These are phyloP conservation scores for Eumerus sabulonum DNA, from an alignment of 2,888 invertebrate genomes.

Conservation along the genomic window DNA sequence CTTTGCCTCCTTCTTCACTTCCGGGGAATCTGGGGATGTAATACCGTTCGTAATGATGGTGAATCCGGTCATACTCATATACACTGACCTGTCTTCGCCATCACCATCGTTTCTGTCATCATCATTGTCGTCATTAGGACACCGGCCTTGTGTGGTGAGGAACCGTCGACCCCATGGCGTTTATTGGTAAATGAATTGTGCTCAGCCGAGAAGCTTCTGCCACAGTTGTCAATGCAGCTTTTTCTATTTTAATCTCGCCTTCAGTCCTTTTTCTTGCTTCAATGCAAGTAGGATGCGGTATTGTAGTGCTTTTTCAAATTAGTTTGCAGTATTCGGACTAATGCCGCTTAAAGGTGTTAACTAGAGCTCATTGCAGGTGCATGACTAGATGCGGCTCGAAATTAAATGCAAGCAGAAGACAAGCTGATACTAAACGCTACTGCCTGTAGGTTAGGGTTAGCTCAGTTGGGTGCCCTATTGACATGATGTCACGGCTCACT, in stretches of 20 bases:
- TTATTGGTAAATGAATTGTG: slow-evolving; percentile 62
- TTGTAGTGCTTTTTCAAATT: slow-evolving; percentile 24
- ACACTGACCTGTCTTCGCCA: slow-evolving; percentile 10
- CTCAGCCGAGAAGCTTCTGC: slow-evolving; percentile 8
- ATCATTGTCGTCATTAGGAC: slow-evolving; percentile 49
- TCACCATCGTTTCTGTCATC: slow-evolving; percentile 24
- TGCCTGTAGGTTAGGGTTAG: too few relatives aligned
- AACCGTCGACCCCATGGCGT: slow-evolving; percentile 39
- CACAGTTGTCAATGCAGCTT: background rate
- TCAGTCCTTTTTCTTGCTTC: background rate
- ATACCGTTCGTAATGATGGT: slow-evolving; percentile 16
- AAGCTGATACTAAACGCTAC: too few relatives aligned
- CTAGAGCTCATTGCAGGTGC: too few relatives aligned
- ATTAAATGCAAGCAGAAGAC: too few relatives aligned
- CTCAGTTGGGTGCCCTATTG: too few relatives aligned
- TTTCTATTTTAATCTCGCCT: too few relatives aligned
- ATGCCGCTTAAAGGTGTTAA: too few relatives aligned
- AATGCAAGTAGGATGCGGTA: slow-evolving; percentile 23
- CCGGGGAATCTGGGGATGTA: background rate
- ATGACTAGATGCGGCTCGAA: too few relatives aligned
- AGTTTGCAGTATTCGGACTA: background rate
- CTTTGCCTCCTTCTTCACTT: slow-evolving; percentile 17
- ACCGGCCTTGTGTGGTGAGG: slow-evolving; percentile 12
- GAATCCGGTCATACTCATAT: slow-evolving; percentile 10
- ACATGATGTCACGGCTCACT: too few relatives aligned